Evolutionary conservation across 2,888 invertebrate species (phyloP), one percentile per base, ranked within the genome.

Genomic region (Netelia melanura): DNA sequence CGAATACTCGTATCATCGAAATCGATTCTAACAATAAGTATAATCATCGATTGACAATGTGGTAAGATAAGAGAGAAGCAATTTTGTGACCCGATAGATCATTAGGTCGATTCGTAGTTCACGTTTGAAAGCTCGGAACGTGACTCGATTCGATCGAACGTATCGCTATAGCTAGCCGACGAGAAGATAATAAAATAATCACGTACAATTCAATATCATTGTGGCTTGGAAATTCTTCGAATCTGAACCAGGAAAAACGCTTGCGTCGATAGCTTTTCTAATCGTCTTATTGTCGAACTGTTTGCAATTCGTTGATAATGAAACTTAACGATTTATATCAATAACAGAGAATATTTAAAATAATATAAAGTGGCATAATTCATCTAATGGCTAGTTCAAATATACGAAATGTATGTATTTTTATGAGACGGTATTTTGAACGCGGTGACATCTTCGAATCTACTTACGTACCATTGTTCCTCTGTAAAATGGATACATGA

Each of bases 341-440:
- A 65, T 17, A 75, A 54, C 17, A 38, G 43, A 48, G 48, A 54
- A 65, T 65, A 65, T 17, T 54, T 52, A 14, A 52, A 65, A 52
- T 48, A 76, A 54, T 67, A 23, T 23, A 65, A 76, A 56, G 10
- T 23, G 21, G 21, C 62, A 44, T 17, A 14, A 75, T 21, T 48
- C 14, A 14, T 14, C 3, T 3, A 14, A 10, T 14, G 14, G 14
- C 10, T 14, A 48, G 1, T 61, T 61, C 21, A 21, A 61, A 67
- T n/a, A 68, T 30, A 44, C 64, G 64, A 70, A 62, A 23, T 62
- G 10, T 62, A 23, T 62, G 14, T 62, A 71, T 78, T 62, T 78
- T 71, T 62, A 79, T 79, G 54, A 79, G 44, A 72, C 56, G 64
- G 25, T 71, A 79, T 25, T 71, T 79, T 72, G 38, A 65, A 65